Evolutionary conservation across 1,140 invertebrate species (phyloP), one percentile per base, ranked within the genome.

Genomic region (Thereuonema tuberculata): DNA sequence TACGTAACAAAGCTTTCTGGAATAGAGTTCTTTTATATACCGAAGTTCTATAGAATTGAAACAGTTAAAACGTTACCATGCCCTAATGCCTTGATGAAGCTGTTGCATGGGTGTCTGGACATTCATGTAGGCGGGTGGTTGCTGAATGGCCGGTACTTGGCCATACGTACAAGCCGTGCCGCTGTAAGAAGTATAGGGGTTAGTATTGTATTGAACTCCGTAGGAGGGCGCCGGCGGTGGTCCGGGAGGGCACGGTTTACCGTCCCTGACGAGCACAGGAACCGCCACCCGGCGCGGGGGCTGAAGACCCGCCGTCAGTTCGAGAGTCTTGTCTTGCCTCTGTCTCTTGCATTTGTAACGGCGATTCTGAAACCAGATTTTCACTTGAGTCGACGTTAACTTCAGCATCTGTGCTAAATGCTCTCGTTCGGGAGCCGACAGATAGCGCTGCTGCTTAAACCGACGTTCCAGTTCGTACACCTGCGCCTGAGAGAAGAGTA

Each of bases 401-500:
- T 76, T 75, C 25, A 79, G 69, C 2, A 69, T 72, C 29, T 72
- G 71, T 2, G 84, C 83, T 60, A 85, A 72, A 60, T 80, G 75
- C 68, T 85, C 84, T 49, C 84, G 66, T 67, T 85, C 84, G 2
- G 78, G 78, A 0, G 83, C 82, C 1, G 81, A 85, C 12, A 85
- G 73, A 67, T 85, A 85, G 56, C 81, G 76, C 67, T 84, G 82
- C 61, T 81, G 77, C 62, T 82, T 79, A 68, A 85, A 85, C 43
- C 81, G 71, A 48, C 80, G 67, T 67, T 85, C 83, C 53, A 85
- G 69, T 70, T 84, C 81, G 68, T 78, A 79, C 1, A 84, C 81
- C 77, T 98, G 95, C 0, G 85, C 84, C 78, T 92, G 69, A 29
- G 92, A 94, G 74, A 98, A 98, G 0, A 98, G 78, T 0, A 98